Conservation (phyloP, 2,888 invertebrate species). For the Caenorhabditis zanzibari region DNA sequence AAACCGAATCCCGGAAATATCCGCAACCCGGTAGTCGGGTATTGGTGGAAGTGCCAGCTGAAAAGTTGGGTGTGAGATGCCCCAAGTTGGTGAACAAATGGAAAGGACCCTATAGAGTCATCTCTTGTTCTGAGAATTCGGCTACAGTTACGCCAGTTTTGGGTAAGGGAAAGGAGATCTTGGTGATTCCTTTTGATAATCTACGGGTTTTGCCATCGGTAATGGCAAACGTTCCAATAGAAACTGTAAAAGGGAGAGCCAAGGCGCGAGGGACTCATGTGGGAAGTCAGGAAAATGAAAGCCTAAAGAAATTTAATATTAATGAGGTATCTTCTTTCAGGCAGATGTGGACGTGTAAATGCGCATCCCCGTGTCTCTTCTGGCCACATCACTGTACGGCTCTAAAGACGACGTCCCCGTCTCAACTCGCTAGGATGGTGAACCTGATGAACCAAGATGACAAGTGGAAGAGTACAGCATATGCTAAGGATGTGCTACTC, state of each 20-base stretch:
- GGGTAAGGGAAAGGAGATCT: neutral
- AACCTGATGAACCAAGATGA: too few species aligned
- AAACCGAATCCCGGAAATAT: neutral
- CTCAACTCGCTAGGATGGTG: too few species aligned
- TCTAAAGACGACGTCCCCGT: too few species aligned
- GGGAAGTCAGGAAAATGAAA: too few species aligned
- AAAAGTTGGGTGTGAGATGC: slow-evolving; percentile 12
- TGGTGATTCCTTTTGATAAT: neutral
- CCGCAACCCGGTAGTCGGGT: slow-evolving; percentile 37
- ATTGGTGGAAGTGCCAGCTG: slow-evolving; percentile 31
- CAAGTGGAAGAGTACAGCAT: too few species aligned
- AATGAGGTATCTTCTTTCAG: too few species aligned
- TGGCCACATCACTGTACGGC: too few species aligned
- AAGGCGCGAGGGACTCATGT: too few species aligned
- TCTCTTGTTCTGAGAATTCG: neutral
- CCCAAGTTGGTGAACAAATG: slow-evolving; percentile 41
- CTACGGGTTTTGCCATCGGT: neutral
- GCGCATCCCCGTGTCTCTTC: too few species aligned
- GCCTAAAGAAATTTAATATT: too few species aligned
- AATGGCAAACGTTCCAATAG: neutral
- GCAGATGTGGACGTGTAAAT: too few species aligned
- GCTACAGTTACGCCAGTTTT: neutral
- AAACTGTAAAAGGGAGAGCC: neutral
- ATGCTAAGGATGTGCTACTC: too few species aligned
- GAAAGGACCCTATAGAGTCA: slow-evolving; percentile 32